Percentiles rank a stretch among this genome's conserved stretches.
Evolutionary conservation across 2,113 vertebrate species (phyloP).

Genomic region (Menidia beryllina): DNA sequence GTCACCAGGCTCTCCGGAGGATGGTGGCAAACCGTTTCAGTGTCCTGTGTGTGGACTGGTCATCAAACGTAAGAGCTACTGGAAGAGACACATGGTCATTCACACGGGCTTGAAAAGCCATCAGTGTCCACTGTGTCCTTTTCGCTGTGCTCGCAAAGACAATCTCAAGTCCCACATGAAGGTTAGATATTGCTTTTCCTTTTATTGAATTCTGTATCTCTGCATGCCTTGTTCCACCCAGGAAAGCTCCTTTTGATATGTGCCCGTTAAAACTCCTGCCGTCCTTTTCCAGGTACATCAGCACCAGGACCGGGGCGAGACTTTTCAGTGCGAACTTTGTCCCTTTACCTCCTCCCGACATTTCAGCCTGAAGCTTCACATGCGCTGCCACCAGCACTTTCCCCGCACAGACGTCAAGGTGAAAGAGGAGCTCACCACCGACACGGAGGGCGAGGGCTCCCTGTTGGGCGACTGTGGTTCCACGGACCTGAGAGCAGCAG

Average conservation of each 20-base stretch:
- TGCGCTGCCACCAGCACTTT: slow-evolving; percentile 99
- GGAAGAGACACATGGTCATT: slow-evolving; percentile 99
- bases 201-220: slow-evolving; percentile 11
- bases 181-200: slow-evolving; percentile 83
- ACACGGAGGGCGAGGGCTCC: slow-evolving; percentile 91
- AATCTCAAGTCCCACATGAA: slow-evolving; percentile 99
- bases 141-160: slow-evolving; percentile 99
- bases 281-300: slow-evolving; percentile 91
- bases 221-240: slow-evolving; percentile 1
- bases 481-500: slow-evolving; percentile 80
- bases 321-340: slow-evolving; percentile 98
- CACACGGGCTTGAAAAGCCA: slow-evolving; percentile 99
- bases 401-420: slow-evolving; percentile 95
- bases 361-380: slow-evolving; percentile 99
- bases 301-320: slow-evolving; percentile 99
- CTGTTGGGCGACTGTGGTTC: slow-evolving; percentile 84
- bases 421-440: slow-evolving; percentile 94
- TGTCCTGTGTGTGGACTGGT: slow-evolving; percentile 98
- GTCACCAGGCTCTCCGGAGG: slow-evolving; percentile 92
- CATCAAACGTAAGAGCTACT: slow-evolving; percentile 99
- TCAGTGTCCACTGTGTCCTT: slow-evolving; percentile 97
- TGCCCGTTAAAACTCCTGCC: slow-evolving; percentile 17
- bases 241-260: slow-evolving; percentile 23
- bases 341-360: slow-evolving; percentile 99
- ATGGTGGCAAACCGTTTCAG: slow-evolving; percentile 97